Evolutionary conservation across 2,113 vertebrate genomes (phyloP), one percentile per base, ranked within the genome.

Genomic region (Ptilorrhoa leucosticta): DNA sequence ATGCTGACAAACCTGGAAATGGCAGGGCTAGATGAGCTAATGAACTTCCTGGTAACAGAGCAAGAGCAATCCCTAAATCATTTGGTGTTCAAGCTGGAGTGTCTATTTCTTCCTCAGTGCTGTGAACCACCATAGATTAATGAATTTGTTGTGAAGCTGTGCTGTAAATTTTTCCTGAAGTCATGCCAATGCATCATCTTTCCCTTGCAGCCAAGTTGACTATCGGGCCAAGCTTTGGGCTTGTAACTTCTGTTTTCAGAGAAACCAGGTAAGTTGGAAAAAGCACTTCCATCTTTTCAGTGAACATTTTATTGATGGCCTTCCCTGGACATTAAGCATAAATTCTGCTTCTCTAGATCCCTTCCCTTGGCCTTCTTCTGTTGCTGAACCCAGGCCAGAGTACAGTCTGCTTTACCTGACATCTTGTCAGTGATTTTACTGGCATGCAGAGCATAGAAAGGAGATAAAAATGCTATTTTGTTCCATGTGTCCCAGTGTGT

Each of bases 161-260:
- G 7, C 64, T 89, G 35, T 97, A 79, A 90, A 72, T 69, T 89
- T 19, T 82, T 89, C n/a, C 47, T 69, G 2, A 53, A 22, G 45
- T 40, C 83, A 37, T 18, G 47, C n/a, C 50, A 86, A 26, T 8
- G 18, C 16, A 57, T 90, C 69, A 13, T 61, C 37, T 91, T 76
- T 71, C 95, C 20, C 71, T 97, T 96, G 73, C 96, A 99, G 99
- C 96, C 99, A 99, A 85, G 98, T 99, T 80, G 99, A 99, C 98
- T 99, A 98, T 97, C 98, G 98, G 97, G 99, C 99, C 94, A 99
- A 99, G 97, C 98, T 99, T 95, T 99, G 99, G 99, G 99, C 99
- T 26, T 99, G 99, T 96, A 99, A 99, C 97, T 99, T 99, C 98
- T 99, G 99, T 97, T 99, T 99, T 95, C 99, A 99, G 96, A 99